Evolutionary conservation across 2,797 vertebrate genomes (phyloP).

Genomic region (Enteromius trimaculatus): DNA sequence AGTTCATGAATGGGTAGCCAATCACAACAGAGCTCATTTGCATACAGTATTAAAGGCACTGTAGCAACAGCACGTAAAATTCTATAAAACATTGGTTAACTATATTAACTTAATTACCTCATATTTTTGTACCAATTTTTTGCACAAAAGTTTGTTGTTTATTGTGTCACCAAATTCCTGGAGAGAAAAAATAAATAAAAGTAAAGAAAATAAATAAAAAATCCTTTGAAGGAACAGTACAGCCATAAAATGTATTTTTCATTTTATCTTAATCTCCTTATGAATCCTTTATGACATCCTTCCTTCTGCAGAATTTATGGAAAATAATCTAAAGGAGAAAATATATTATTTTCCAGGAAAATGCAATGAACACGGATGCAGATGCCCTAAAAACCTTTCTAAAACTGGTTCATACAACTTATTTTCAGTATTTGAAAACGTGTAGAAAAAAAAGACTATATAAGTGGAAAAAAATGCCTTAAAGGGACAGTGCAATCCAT

Average conservation of each 20-base stretch:
- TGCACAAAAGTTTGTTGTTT: neutral
- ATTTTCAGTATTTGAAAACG: neutral
- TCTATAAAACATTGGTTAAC: neutral
- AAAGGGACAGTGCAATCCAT: neutral
- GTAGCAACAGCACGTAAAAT: neutral
- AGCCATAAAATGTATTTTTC: neutral
- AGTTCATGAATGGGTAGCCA: neutral
- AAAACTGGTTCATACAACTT: neutral
- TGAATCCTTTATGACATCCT: neutral
- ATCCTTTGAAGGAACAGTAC: neutral
- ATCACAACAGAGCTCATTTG: neutral
- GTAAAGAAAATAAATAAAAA: neutral
- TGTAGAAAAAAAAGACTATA: neutral
- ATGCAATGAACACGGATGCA: neutral
- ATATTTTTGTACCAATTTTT: too few species aligned
- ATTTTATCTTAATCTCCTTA: neutral
- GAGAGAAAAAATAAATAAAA: neutral
- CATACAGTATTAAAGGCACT: neutral
- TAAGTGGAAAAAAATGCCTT: neutral
- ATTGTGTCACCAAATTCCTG: neutral
- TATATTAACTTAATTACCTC: too few species aligned
- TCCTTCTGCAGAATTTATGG: neutral
- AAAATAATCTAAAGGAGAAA: neutral
- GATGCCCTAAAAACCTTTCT: neutral
- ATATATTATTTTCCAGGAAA: neutral